phyloP scores from a whole-genome alignment of 1,140 invertebrate species.

The Alviniconcha marisindica region DNA sequence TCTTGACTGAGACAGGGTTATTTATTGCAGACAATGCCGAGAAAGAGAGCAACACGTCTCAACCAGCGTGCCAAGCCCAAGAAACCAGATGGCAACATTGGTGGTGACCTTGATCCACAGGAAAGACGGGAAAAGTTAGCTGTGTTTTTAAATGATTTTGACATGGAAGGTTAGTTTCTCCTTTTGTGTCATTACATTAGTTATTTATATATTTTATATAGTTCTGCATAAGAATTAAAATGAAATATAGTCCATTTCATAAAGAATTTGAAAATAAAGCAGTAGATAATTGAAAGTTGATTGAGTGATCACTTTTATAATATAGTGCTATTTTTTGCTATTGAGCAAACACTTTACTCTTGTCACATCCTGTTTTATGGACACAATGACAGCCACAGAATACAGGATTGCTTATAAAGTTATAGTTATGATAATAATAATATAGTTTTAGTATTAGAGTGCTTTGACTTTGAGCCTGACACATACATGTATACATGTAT shows the following conservation, averaged over 20 bases:
- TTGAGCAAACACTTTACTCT: too few species aligned
- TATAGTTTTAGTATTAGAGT: too few species aligned
- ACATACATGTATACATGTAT: too few species aligned
- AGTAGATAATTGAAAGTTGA: too few species aligned
- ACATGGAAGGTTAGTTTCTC: constrained; percentile 41
- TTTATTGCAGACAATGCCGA: constrained; percentile 38
- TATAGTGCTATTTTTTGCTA: too few species aligned
- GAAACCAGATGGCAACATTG: constrained; percentile 35
- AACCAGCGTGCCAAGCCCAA: constrained; percentile 44
- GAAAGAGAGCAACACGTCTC: constrained; percentile 37
- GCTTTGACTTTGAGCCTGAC: too few species aligned
- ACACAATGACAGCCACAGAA: too few species aligned
- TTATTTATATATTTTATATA: not conserved
- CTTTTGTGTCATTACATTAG: not conserved
- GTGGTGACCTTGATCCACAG: constrained; percentile 35
- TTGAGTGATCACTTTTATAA: too few species aligned
- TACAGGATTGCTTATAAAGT: too few species aligned
- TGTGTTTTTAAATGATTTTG: constrained; percentile 45
- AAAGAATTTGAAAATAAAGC: not conserved
- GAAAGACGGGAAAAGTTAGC: constrained; percentile 36
- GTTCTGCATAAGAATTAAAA: not conserved
- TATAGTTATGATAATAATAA: too few species aligned
- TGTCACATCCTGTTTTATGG: too few species aligned
- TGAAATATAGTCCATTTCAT: not conserved
- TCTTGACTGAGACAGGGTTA: too few species aligned